Conservation (phyloP, 2,888 invertebrate species). For the Phyllotreta striolata region DNA sequence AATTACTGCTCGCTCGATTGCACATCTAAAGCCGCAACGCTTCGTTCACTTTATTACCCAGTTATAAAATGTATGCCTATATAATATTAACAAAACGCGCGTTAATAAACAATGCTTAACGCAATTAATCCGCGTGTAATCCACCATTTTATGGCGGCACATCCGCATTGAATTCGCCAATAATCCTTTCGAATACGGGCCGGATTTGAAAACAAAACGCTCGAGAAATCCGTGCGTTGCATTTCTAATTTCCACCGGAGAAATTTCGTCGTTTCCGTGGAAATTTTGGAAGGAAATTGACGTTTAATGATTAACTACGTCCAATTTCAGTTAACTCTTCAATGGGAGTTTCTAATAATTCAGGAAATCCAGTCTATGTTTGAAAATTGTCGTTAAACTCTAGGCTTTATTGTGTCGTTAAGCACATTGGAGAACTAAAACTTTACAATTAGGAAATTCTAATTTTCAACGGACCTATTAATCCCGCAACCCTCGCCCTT, state of each 20-base stretch:
- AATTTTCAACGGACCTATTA: neutral
- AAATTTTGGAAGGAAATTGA: constrained; percentile 9
- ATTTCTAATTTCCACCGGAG: neutral
- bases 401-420: constrained; percentile 12
- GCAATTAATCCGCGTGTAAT: too few relatives aligned
- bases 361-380: neutral
- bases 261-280: neutral
- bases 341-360: constrained; percentile 18
- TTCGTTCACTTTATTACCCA: too few relatives aligned
- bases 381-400: neutral
- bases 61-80: too few relatives aligned
- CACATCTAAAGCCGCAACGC: too few relatives aligned
- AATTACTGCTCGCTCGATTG: too few relatives aligned
- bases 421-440: neutral
- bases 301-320: neutral
- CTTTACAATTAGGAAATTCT: neutral
- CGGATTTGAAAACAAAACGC: neutral
- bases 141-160: too few relatives aligned
- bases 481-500: too few relatives aligned
- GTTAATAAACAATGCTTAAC: too few relatives aligned
- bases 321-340: constrained; percentile 9
- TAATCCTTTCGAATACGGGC: too few relatives aligned
- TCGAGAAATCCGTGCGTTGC: neutral
- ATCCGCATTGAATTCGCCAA: too few relatives aligned
- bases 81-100: too few relatives aligned